phyloP scores from a whole-genome alignment of 2,113 vertebrate species.

The Alligator sinensis region DNA sequence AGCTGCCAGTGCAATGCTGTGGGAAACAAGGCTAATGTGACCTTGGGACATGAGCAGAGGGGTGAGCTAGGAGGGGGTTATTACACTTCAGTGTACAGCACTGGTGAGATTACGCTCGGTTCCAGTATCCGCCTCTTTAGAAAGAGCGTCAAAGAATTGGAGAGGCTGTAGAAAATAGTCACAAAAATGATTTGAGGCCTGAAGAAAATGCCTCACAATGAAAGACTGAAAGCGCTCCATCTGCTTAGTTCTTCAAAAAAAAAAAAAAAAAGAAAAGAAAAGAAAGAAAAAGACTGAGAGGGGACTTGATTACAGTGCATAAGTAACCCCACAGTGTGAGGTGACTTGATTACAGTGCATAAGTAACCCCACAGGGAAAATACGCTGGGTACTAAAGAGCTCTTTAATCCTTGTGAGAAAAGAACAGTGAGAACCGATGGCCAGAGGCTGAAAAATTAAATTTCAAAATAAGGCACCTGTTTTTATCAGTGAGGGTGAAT shows the following conservation, averaged over 20 bases:
- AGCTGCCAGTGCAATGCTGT: no score
- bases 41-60: accelerated
- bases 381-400: accelerated
- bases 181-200: neutral
- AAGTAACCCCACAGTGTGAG: neutral
- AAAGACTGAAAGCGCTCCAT: neutral
- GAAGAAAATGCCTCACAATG: neutral
- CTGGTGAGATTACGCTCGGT: neutral
- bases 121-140: accelerated
- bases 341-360: accelerated
- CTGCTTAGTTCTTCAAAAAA: no score
- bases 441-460: neutral
- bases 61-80: neutral
- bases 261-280: neutral
- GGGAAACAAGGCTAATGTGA: no score
- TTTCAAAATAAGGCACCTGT: no score
- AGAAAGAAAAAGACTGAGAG: neutral
- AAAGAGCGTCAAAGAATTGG: neutral
- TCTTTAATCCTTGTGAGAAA: neutral
- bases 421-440: neutral
- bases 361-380: neutral
- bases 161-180: neutral
- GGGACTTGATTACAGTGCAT: accelerated
- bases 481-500: neutral
- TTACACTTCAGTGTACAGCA: accelerated